A percentile compares a stretch with the other conserved stretches of the same genome.
phyloP scores from a whole-genome alignment of 2,888 invertebrate genomes.

The Idaea aversata region DNA sequence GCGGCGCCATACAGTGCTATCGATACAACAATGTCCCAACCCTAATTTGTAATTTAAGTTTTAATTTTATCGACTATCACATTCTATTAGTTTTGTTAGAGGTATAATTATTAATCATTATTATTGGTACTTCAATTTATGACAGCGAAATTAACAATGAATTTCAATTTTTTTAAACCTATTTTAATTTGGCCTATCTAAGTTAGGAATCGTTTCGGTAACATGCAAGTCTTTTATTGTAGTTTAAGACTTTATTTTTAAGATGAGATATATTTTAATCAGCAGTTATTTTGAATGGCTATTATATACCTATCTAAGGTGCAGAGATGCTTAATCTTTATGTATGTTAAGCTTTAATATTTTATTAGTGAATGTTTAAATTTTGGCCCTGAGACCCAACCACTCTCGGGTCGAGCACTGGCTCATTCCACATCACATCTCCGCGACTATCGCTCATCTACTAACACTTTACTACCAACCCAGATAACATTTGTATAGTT shows the following conservation, averaged over 20 bases:
- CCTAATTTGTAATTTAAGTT: slow-evolving; percentile 52
- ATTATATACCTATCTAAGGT: slow-evolving; percentile 75
- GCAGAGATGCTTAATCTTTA: slow-evolving; percentile 81
- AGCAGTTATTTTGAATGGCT: slow-evolving; percentile 80
- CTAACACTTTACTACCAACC: not conserved
- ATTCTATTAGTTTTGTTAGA: slow-evolving; percentile 45
- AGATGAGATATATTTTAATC: slow-evolving; percentile 80
- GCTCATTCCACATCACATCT: slow-evolving; percentile 6
- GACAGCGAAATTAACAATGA: slow-evolving; percentile 72
- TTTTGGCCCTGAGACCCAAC: slow-evolving; percentile 17
- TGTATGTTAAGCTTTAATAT: slow-evolving; percentile 81
- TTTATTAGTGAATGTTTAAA: slow-evolving; percentile 80
- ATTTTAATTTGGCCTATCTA: slow-evolving; percentile 67
- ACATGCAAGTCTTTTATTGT: slow-evolving; percentile 69
- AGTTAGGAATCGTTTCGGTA: slow-evolving; percentile 63
- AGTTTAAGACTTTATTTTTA: slow-evolving; percentile 79
- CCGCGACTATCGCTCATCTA: slow-evolving; percentile 14
- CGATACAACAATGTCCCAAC: slow-evolving; percentile 54
- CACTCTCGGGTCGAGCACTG: slow-evolving; percentile 11
- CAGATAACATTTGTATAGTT: not conserved
- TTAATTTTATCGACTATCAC: slow-evolving; percentile 54
- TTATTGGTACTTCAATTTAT: slow-evolving; percentile 38
- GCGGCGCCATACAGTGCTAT: slow-evolving; percentile 16
- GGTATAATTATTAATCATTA: slow-evolving; percentile 32
- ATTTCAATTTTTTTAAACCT: slow-evolving; percentile 51